Conservation (phyloP, 2,888 invertebrate species). For the Papilio elwesi region DNA sequence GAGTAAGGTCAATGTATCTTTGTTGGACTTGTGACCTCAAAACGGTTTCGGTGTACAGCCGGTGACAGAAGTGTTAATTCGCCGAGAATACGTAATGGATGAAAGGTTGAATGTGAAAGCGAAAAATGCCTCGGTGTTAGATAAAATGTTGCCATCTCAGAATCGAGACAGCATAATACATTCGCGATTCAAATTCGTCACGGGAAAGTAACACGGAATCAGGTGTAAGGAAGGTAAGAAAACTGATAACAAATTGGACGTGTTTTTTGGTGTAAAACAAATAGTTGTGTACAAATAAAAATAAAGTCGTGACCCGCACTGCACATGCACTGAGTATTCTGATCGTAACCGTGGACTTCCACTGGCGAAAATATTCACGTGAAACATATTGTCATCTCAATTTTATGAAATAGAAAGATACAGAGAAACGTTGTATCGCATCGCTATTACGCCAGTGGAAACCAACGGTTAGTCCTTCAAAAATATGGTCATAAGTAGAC, state of each 20-base stretch:
- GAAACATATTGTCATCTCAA: too few relatives aligned
- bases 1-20: constrained; percentile 12
- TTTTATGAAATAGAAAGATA: too few relatives aligned
- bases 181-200: constrained; percentile 4
- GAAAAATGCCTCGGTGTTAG: neutral
- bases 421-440: too few relatives aligned
- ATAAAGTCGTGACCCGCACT: too few relatives aligned
- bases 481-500: too few relatives aligned
- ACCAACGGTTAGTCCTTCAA: too few relatives aligned
- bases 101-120: constrained; percentile 34
- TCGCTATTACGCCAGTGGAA: too few relatives aligned
- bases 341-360: too few relatives aligned
- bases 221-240: neutral
- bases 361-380: too few relatives aligned
- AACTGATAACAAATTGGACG: neutral
- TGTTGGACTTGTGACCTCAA: constrained; percentile 21
- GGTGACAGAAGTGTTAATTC: constrained; percentile 30
- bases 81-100: constrained; percentile 21
- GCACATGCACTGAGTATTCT: too few relatives aligned
- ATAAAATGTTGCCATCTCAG: neutral
- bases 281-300: too few relatives aligned
- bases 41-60: neutral
- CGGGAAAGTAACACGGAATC: constrained; percentile 17
- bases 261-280: neutral
- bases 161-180: neutral